Evolutionary conservation across 53 echinoderm and acorn worm genomes (phyloP), one percentile per base, ranked within the genome.

Genomic region (Echinarachnius parma): DNA sequence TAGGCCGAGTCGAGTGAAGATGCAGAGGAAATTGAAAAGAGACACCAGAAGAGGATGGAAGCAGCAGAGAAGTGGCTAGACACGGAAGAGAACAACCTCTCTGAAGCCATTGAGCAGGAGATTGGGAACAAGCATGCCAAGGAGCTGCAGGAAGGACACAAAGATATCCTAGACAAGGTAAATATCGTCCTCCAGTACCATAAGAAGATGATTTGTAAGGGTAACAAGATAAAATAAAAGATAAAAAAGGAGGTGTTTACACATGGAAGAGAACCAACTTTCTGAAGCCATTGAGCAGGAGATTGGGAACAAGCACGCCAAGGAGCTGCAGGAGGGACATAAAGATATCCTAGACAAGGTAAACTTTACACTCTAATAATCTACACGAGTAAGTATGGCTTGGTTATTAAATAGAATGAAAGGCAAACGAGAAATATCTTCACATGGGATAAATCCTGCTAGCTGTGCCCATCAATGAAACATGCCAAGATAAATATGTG

Each of bases 241-340:
- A n/a, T n/a, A n/a, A n/a, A n/a, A n/a, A n/a, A n/a, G n/a, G 49
- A 80, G 79, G 30, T 78, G 87, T 53, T 49, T 92, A 4, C 87
- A 85, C 25, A 80, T 77, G 0, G 98, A 96, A 57, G 98, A 96
- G 79, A 82, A 76, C 1, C 79, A 85, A 21, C 85, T 87, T 24
- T 62, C 82, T n/a, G 82, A 85, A 62, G 78, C 84, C 50, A 88
- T 96, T n/a, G 88, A 96, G 48, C 81, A 75, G 65, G 85, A 92
- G 53, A 76, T 96, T 23, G 78, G 81, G 20, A 81, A 82, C 21
- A 83, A 88, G 55, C 67, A 85, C 21, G 37, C 71, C 56, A 85
- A 85, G 55, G 85, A 88, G 48, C 63, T 96, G 21, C 79, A 92
- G 60, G 80, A 88, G 25, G 86, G 84, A 23, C 98, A 96, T 58